Conservation (phyloP, 2,113 vertebrate species). For the Neoarius graeffei region DNA sequence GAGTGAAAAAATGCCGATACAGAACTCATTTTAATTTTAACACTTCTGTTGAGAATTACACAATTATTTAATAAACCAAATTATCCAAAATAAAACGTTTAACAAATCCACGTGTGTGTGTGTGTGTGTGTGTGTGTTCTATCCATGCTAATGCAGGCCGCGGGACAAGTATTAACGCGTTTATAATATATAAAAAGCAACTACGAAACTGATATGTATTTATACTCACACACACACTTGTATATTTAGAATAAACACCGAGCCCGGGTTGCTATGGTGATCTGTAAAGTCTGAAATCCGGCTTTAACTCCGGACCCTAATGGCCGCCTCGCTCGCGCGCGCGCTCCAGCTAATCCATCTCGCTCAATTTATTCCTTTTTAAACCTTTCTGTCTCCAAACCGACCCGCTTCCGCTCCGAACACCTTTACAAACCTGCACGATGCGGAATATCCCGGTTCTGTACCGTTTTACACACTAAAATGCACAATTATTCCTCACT, state of each 20-base stretch:
- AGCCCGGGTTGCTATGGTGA: background rate
- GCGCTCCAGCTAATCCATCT: background rate
- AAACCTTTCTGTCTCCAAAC: background rate
- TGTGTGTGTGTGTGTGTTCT: too few species aligned
- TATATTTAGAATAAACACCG: background rate
- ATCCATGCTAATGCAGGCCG: background rate
- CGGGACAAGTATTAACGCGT: too few species aligned
- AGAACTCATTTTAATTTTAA: too few species aligned
- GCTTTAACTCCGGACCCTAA: background rate
- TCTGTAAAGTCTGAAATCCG: rapidly evolving
- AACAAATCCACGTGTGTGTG: too few species aligned
- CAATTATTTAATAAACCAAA: too few species aligned
- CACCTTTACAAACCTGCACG: background rate
- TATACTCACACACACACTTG: too few species aligned
- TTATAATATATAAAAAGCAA: background rate
- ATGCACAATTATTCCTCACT: slow-evolving; percentile 47
- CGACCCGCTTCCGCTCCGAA: rapidly evolving
- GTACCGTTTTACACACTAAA: background rate
- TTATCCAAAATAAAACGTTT: too few species aligned
- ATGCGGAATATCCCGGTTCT: rapidly evolving
- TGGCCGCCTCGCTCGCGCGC: background rate
- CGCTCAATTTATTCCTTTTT: background rate
- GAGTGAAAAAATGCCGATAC: too few species aligned
- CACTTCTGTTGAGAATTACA: too few species aligned
- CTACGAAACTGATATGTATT: too few species aligned